phyloP scores from a whole-genome alignment of 2,113 vertebrate species.

The Microtus richardsoni region DNA sequence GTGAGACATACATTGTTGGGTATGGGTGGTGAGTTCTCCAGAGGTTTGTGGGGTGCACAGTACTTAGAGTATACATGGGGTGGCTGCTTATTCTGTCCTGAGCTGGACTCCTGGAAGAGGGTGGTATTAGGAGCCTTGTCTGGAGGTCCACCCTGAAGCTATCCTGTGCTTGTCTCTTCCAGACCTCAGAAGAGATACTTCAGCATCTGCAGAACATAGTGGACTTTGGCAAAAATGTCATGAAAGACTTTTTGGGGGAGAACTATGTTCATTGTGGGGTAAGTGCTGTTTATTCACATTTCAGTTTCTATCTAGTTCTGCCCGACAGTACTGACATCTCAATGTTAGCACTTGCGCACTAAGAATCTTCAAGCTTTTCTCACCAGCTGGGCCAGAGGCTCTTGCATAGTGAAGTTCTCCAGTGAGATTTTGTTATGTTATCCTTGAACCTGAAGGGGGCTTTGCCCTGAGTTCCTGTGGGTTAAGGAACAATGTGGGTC shows the following conservation, averaged over 20 bases:
- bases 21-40: background rate
- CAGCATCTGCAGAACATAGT: slow-evolving; percentile 96
- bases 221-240: slow-evolving; percentile 96
- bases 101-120: background rate
- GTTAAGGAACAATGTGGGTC: background rate
- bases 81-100: background rate
- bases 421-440: background rate
- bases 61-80: background rate
- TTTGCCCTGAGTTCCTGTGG: background rate
- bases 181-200: slow-evolving; percentile 93
- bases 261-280: slow-evolving; percentile 97
- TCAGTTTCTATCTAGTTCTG: background rate
- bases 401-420: background rate
- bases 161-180: slow-evolving; percentile 72
- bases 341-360: background rate
- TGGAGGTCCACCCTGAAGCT: background rate
- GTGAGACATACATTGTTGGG: background rate
- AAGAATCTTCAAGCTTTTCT: background rate
- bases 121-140: background rate
- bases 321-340: background rate
- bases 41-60: background rate
- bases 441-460: background rate
- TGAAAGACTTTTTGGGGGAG: slow-evolving; percentile 97
- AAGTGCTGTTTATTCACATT: slow-evolving; percentile 71
- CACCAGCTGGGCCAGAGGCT: too few species aligned